Conservation (phyloP, 2,888 invertebrate species). For the Zonitis immaculata region DNA sequence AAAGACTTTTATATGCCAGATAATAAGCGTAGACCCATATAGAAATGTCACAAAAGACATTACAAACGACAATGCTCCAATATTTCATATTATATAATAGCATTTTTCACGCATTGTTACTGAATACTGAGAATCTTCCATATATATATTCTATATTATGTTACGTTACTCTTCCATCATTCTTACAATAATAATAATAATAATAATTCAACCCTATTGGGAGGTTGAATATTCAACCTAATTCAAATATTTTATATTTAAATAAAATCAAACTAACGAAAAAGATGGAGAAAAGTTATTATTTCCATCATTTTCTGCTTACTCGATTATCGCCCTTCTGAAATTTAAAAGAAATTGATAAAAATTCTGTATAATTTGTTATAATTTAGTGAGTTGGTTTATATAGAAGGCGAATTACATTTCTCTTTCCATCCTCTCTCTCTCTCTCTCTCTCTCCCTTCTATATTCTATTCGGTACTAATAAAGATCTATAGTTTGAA, state of each 20-base stretch:
- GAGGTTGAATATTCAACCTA: slow-evolving; percentile 21
- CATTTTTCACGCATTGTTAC: slow-evolving; percentile 22
- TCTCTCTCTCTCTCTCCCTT: too few species aligned
- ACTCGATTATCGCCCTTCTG: neutral
- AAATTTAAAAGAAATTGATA: neutral
- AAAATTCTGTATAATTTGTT: neutral
- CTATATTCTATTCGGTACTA: too few species aligned
- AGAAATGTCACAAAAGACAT: slow-evolving; percentile 21
- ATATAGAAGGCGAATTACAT: too few species aligned
- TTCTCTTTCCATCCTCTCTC: too few species aligned
- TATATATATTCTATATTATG: neutral
- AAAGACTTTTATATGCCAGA: slow-evolving; percentile 20
- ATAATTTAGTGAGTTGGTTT: neutral
- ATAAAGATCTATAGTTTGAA: neutral
- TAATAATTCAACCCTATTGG: slow-evolving; percentile 11
- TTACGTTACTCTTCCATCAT: slow-evolving; percentile 6
- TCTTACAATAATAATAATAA: slow-evolving; percentile 6
- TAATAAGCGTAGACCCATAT: slow-evolving; percentile 17
- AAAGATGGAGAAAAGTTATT: neutral
- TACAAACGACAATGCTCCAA: slow-evolving; percentile 17
- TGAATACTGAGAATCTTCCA: neutral
- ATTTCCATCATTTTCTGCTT: neutral
- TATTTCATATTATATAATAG: slow-evolving; percentile 21
- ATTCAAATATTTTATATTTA: neutral
- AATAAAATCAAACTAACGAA: neutral